Conservation (phyloP, 1,140 invertebrate species). For the Kradibia gibbosae region DNA sequence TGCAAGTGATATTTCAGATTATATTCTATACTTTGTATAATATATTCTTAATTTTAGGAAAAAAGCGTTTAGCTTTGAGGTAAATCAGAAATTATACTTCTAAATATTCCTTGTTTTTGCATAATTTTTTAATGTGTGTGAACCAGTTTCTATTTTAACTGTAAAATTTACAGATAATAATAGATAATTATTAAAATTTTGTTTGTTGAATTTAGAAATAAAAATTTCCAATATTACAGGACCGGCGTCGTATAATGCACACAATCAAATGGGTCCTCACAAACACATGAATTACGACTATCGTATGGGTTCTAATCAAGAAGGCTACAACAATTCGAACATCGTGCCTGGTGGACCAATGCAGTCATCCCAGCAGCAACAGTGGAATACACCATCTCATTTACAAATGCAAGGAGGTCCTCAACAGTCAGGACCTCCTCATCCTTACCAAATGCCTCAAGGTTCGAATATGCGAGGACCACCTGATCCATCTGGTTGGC, state of each 20-base stretch:
- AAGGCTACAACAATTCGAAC: neutral
- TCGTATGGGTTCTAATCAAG: conserved; percentile 14
- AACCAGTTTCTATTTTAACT: too few relatives aligned
- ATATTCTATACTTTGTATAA: too few relatives aligned
- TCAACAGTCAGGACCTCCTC: neutral
- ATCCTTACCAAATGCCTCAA: conserved; percentile 11
- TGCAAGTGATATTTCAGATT: too few relatives aligned
- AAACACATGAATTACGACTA: conserved; percentile 41
- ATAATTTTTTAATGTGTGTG: too few relatives aligned
- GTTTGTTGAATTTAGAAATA: too few relatives aligned
- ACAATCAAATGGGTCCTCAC: conserved; percentile 34
- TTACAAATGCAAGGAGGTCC: conserved; percentile 20
- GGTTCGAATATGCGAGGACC: neutral
- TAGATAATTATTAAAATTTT: too few relatives aligned
- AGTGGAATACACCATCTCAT: conserved; percentile 37
- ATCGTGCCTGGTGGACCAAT: neutral
- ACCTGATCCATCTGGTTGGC: conserved; percentile 27
- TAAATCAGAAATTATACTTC: too few relatives aligned
- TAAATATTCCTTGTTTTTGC: too few relatives aligned
- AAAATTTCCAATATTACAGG: neutral
- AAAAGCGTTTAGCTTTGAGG: too few relatives aligned
- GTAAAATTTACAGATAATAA: too few relatives aligned
- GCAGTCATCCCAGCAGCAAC: conserved; percentile 24
- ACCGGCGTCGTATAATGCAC: conserved; percentile 6
- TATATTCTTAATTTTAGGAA: too few relatives aligned